Evolutionary conservation across 2,113 vertebrate species (phyloP).

Genomic region (Ctenodactylus gundi): DNA sequence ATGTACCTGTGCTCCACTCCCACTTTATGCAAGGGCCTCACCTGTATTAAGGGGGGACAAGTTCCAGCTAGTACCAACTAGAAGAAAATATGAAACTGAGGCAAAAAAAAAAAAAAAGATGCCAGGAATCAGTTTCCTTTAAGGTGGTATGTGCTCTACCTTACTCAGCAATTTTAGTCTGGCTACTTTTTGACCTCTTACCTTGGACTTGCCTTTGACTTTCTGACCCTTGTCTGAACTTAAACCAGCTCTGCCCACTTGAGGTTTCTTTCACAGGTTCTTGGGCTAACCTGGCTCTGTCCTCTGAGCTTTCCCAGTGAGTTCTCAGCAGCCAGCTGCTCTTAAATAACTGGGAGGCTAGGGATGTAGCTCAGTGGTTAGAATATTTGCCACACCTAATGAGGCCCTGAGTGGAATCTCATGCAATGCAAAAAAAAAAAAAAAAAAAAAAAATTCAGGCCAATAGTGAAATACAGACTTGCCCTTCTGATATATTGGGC

Average conservation of each 20-base stretch:
- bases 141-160: not conserved
- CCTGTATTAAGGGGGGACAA: not conserved
- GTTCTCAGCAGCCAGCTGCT: not conserved
- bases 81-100: not conserved
- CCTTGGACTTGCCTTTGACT: conserved; percentile 5
- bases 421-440: not conserved
- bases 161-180: not conserved
- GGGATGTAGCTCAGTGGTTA: too few relatives aligned
- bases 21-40: not conserved
- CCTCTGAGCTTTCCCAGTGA: not conserved
- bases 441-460: not conserved
- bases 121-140: not conserved
- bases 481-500: not conserved
- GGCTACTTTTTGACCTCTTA: conserved; percentile 6
- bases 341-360: not conserved
- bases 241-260: not conserved
- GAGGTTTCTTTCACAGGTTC: not conserved
- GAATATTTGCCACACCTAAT: not conserved
- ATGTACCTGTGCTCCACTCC: not conserved
- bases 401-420: not conserved
- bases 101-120: not conserved
- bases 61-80: not conserved
- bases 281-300: conserved; percentile 7
- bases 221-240: not conserved
- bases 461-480: not conserved